A percentile compares a stretch with the other conserved stretches of the same genome.
phyloP scores from a whole-genome alignment of 2,888 invertebrate species.

The Rotaria socialis region DNA sequence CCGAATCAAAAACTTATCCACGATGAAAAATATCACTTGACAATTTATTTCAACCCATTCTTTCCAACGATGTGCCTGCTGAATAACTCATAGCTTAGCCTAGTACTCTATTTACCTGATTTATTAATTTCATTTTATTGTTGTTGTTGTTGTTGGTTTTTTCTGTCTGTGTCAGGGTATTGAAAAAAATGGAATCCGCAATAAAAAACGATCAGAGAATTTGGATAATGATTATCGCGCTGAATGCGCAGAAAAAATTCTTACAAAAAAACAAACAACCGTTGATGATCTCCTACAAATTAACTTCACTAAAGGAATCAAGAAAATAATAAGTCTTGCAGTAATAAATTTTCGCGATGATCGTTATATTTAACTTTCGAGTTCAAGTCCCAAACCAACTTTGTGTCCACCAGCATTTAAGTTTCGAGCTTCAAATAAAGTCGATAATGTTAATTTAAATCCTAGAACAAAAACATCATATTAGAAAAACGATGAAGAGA shows the following conservation, averaged over 20 bases:
- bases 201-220: not conserved
- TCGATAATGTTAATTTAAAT: conserved; percentile 80
- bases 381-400: conserved; percentile 86
- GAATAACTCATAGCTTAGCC: too few relatives aligned
- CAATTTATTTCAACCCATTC: too few relatives aligned
- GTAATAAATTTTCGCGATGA: not conserved
- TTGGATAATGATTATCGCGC: not conserved
- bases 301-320: not conserved
- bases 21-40: too few relatives aligned
- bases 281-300: not conserved
- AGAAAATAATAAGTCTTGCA: not conserved
- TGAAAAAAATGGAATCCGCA: too few relatives aligned
- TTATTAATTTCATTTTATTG: too few relatives aligned
- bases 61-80: too few relatives aligned
- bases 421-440: conserved; percentile 91
- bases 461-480: conserved; percentile 63
- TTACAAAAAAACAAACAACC: not conserved
- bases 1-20: too few relatives aligned
- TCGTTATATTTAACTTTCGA: conserved; percentile 72
- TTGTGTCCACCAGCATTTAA: conserved; percentile 96
- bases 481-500: too few relatives aligned
- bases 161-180: too few relatives aligned
- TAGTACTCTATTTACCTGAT: too few relatives aligned
- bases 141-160: too few relatives aligned
- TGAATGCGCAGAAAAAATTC: not conserved